Percentiles rank a stretch among this genome's conserved stretches.
phyloP scores from a whole-genome alignment of 2,888 invertebrate species.

The Metalampra italica region DNA sequence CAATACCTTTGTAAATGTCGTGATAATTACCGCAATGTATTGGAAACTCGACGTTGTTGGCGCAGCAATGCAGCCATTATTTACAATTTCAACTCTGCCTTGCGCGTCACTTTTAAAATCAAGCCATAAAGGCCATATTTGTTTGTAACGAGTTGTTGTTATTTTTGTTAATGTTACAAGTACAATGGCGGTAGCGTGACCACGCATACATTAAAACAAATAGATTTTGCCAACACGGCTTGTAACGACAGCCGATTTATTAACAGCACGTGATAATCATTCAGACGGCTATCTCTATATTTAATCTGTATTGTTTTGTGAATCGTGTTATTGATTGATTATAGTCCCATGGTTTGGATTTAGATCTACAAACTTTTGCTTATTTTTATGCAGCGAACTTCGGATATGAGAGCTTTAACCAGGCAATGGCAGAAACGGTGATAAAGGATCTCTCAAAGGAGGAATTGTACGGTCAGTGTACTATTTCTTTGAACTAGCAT shows the following conservation, averaged over 20 bases:
- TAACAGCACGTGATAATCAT: slow-evolving; percentile 37
- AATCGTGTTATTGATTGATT: slow-evolving; percentile 3
- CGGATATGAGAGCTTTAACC: no score
- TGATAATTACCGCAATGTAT: slow-evolving; percentile 42
- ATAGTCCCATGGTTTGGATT: neutral
- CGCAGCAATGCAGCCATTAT: slow-evolving; percentile 40
- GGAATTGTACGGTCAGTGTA: no score
- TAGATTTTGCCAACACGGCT: slow-evolving; percentile 24
- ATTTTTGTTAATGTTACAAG: slow-evolving; percentile 35
- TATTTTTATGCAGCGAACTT: no score
- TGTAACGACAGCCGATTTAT: slow-evolving; percentile 42
- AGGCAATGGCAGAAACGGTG: no score
- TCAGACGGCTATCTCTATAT: slow-evolving; percentile 5
- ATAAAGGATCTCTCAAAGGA: no score
- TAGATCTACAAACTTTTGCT: no score
- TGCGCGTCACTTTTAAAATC: slow-evolving; percentile 7
- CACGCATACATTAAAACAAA: slow-evolving; percentile 41
- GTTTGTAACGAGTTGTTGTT: slow-evolving; percentile 10
- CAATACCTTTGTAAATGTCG: slow-evolving; percentile 4
- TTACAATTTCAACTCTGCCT: slow-evolving; percentile 13
- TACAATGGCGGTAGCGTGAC: slow-evolving; percentile 49
- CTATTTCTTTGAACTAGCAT: no score
- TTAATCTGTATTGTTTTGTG: slow-evolving; percentile 6
- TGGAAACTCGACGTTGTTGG: slow-evolving; percentile 39
- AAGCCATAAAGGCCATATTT: slow-evolving; percentile 3